Evolutionary conservation across 2,797 vertebrate species (phyloP).

Genomic region (Sebastes reedi): DNA sequence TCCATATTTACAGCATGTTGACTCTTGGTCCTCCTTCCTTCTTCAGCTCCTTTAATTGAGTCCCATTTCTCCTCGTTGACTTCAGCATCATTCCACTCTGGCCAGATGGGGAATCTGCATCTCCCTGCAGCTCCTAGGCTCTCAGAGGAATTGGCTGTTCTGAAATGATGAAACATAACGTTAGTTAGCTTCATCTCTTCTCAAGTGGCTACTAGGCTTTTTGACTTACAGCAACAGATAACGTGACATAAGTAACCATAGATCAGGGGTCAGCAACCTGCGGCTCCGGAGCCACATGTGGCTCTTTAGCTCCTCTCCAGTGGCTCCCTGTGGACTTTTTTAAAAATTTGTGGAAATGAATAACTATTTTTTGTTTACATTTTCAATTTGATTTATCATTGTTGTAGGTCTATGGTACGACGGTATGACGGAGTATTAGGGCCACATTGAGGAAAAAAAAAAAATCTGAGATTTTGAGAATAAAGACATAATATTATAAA

Average conservation of each 20-base stretch:
- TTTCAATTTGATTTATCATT: no score
- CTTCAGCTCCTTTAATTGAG: constrained; percentile 79
- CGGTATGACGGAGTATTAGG: no score
- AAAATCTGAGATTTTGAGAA: no score
- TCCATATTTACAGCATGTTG: constrained; percentile 79
- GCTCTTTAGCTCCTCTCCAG: no score
- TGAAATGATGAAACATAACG: constrained; percentile 53
- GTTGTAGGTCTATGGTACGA: no score
- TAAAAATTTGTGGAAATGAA: no score
- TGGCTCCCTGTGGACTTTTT: no score
- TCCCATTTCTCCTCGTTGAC: constrained; percentile 93
- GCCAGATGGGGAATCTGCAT: constrained; percentile 85
- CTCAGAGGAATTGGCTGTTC: constrained; percentile 51
- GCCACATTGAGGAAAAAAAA: no score
- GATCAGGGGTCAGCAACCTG: no score
- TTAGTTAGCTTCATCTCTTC: neutral
- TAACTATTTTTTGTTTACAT: no score
- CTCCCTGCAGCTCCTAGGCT: constrained; percentile 59
- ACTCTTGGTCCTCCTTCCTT: constrained; percentile 82
- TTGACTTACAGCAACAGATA: neutral
- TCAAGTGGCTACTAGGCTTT: neutral
- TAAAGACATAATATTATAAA: no score
- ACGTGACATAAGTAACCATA: neutral
- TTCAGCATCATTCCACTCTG: constrained; percentile 93
- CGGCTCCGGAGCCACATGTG: no score